Conservation (phyloP, 2,888 invertebrate species). For the Blastobasis lacticolella region DNA sequence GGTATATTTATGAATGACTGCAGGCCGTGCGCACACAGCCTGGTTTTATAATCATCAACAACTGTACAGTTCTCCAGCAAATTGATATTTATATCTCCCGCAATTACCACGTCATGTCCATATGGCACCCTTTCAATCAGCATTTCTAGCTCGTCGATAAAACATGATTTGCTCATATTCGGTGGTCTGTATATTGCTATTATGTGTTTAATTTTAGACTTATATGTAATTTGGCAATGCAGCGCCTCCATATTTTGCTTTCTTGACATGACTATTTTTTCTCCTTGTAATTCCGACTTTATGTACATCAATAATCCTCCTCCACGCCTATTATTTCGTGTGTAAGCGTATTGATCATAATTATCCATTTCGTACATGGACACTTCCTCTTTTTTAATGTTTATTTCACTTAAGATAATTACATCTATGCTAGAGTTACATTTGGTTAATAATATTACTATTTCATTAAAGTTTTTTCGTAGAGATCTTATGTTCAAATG, state of each 20-base stretch:
- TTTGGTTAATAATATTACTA: not conserved
- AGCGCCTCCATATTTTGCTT: not conserved
- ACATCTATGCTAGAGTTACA: not conserved
- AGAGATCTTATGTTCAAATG: conserved; percentile 3
- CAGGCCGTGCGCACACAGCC: not conserved
- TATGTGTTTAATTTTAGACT: not conserved
- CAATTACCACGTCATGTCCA: not conserved
- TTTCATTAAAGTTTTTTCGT: conserved; percentile 3
- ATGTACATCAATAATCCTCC: not conserved
- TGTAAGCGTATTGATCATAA: not conserved
- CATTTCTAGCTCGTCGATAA: not conserved
- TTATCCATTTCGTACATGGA: not conserved
- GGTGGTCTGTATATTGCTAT: conserved; percentile 3
- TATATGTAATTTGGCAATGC: not conserved
- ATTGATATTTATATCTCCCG: not conserved
- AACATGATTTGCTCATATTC: not conserved
- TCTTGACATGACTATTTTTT: not conserved
- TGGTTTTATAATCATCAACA: not conserved
- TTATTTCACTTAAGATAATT: conserved; percentile 5
- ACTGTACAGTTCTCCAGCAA: not conserved
- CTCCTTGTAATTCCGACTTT: not conserved
- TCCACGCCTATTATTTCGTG: not conserved
- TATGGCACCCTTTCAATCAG: not conserved
- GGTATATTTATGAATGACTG: not conserved
- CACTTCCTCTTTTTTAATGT: conserved; percentile 2